phyloP scores from a whole-genome alignment of 2,797 vertebrate species.

The Coreius guichenoti region DNA sequence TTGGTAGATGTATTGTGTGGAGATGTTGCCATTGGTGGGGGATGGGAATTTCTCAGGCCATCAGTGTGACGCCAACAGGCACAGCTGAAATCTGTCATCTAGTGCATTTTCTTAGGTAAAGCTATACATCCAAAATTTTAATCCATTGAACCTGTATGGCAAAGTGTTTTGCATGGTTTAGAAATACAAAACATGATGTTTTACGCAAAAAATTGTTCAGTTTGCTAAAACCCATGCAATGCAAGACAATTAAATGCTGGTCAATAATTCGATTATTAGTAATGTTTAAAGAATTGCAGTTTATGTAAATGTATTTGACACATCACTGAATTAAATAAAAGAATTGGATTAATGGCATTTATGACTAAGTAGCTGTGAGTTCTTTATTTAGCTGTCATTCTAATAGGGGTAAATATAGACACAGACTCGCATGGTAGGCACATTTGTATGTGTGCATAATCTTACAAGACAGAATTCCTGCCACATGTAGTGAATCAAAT shows the following conservation, averaged over 20 bases:
- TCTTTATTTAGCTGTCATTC: constrained; percentile 53
- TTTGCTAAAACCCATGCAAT: background rate
- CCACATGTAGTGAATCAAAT: constrained; percentile 1
- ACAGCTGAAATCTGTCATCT: constrained; percentile 31
- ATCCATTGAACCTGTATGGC: background rate
- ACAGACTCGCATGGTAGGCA: constrained; percentile 15
- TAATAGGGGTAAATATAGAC: constrained; percentile 53
- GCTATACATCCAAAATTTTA: constrained; percentile 26
- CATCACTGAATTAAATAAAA: background rate
- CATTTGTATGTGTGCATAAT: constrained; percentile 37
- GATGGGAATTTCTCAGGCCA: constrained; percentile 44
- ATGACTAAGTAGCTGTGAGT: constrained; percentile 28
- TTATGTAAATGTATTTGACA: constrained; percentile 5
- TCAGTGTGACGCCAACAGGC: constrained; percentile 36
- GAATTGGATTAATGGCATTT: constrained; percentile 34
- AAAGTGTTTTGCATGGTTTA: background rate
- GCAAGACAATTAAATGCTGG: background rate
- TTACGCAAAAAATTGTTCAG: background rate
- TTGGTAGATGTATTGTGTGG: constrained; percentile 45
- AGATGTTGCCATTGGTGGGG: constrained; percentile 42
- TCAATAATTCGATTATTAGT: constrained; percentile 11
- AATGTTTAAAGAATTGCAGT: background rate
- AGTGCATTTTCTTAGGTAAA: constrained; percentile 34
- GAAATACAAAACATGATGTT: background rate
- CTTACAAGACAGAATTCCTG: constrained; percentile 24